A percentile compares a stretch with the other conserved stretches of the same genome.
Conservation (phyloP, 2,113 vertebrate species). For the Halichoerus grypus region DNA sequence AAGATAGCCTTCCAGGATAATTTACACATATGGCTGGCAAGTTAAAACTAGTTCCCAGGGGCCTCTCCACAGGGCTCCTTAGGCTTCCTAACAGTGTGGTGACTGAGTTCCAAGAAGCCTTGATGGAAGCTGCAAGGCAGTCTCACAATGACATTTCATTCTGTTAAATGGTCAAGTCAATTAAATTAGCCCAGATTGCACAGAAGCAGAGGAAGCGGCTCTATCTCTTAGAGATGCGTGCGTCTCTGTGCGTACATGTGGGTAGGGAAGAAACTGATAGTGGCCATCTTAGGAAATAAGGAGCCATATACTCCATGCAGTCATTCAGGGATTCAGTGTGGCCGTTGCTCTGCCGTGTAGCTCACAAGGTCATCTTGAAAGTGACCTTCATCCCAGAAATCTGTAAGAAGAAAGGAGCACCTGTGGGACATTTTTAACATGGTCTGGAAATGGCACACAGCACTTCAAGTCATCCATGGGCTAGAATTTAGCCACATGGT, state of each 20-base stretch:
- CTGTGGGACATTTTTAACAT: background rate
- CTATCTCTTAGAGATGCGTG: background rate
- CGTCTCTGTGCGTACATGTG: background rate
- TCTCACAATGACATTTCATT: background rate
- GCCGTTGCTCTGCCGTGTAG: background rate
- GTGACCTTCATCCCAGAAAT: background rate
- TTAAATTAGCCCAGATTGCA: background rate
- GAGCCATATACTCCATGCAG: background rate
- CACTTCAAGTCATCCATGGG: background rate
- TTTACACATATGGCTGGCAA: background rate
- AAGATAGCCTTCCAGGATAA: background rate
- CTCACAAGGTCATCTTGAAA: background rate
- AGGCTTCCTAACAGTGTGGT: background rate
- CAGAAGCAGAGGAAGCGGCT: background rate
- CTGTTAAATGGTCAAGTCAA: background rate
- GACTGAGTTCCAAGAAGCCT: background rate
- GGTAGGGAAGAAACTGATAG: background rate
- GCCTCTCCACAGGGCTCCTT: background rate
- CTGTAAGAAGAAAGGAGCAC: background rate
- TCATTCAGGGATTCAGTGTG: background rate
- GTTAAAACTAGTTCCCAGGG: background rate
- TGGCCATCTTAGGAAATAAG: background rate
- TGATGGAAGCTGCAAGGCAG: background rate
- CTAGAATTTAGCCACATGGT: background rate
- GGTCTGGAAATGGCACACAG: background rate